Evolutionary conservation across 2,797 vertebrate species (phyloP), one percentile per base, ranked within the genome.

Genomic region (Myioborus melanocephalus): DNA sequence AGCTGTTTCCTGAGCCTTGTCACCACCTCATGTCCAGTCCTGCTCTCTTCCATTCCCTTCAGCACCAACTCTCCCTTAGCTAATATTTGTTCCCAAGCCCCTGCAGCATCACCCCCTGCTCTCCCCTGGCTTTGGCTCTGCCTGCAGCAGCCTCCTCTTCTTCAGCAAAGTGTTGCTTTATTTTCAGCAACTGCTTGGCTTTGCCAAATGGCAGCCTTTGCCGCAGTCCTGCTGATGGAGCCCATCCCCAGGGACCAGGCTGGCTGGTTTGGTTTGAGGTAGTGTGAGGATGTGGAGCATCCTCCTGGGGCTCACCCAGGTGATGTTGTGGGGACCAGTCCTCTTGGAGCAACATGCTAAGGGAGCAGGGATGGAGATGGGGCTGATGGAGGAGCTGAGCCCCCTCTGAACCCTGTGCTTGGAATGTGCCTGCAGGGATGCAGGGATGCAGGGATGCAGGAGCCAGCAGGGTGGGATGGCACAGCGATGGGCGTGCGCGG

Each of bases 401-500:
- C 3, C 9, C 6, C 35, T 52, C 13, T 9, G 28, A 59, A 69
- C 41, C 5, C 12, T 7, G 34, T 14, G 57, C 73, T 28, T 44
- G 85, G 47, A 47, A 52, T 1, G 5, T 49, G 44, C 18, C 73
- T 19, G 0, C 9, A 50, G 83, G 77, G 69, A 50, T 50, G 24
- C 9, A 50, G 83, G 43, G 49, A 19, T 37, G 61, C 0, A 1
- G 57, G 43, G 32, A n/a, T 56, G n/a, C n/a, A 56, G 55, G 37
- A 18, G 19, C 26, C 0, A 0, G 8, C 0, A 1, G 57, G 50
- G n/a, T 0, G n/a, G 49, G 44, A 52, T 0, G 3, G 60, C 22
- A 23, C 1, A 0, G 75, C 5, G 30, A 53, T 16, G 21, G 79
- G 55, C 3, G 24, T 44, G 83, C 4, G 0, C 0, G 0, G 66